phyloP scores from a whole-genome alignment of 1,140 invertebrate genomes.

The Spodoptera litura region DNA sequence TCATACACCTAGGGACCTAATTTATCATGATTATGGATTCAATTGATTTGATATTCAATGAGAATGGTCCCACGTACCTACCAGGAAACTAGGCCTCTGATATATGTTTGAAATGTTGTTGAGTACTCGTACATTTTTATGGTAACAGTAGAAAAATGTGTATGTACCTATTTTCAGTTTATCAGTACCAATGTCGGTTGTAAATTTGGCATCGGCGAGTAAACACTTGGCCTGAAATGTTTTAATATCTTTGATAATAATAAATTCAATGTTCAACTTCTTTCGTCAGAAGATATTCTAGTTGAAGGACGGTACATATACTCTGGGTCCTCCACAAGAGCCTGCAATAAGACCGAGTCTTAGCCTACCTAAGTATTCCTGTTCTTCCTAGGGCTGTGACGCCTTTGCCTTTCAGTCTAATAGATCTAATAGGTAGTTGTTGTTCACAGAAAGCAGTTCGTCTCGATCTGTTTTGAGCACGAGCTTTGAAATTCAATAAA shows the following conservation, averaged over 20 bases:
- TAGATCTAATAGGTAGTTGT: slow-evolving; percentile 50
- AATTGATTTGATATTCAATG: slow-evolving; percentile 78
- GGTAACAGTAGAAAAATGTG: slow-evolving; percentile 1
- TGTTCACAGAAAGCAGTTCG: slow-evolving; percentile 38
- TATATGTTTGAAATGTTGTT: slow-evolving; percentile 38
- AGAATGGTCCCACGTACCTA: slow-evolving; percentile 81
- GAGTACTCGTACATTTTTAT: slow-evolving; percentile 8
- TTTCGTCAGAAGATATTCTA: slow-evolving; percentile 55
- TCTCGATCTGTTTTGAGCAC: slow-evolving; percentile 47
- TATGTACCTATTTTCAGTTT: not conserved
- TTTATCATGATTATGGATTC: slow-evolving; percentile 76
- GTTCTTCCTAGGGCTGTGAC: slow-evolving; percentile 42
- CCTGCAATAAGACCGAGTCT: slow-evolving; percentile 39
- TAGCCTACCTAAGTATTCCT: slow-evolving; percentile 40
- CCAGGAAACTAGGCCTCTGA: slow-evolving; percentile 71
- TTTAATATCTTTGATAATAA: slow-evolving; percentile 48
- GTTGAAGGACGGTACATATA: slow-evolving; percentile 67
- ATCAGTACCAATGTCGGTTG: slow-evolving; percentile 37
- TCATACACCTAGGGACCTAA: slow-evolving; percentile 70
- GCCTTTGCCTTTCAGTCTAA: slow-evolving; percentile 55
- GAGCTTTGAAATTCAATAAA: slow-evolving; percentile 45
- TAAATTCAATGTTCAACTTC: slow-evolving; percentile 47
- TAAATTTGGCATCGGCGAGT: slow-evolving; percentile 60
- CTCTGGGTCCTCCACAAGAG: slow-evolving; percentile 57
- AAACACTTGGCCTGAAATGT: slow-evolving; percentile 55